A percentile compares a stretch with the other conserved stretches of the same genome.
Conservation (phyloP, 1,140 invertebrate species). For the Hycleus phaleratus region DNA sequence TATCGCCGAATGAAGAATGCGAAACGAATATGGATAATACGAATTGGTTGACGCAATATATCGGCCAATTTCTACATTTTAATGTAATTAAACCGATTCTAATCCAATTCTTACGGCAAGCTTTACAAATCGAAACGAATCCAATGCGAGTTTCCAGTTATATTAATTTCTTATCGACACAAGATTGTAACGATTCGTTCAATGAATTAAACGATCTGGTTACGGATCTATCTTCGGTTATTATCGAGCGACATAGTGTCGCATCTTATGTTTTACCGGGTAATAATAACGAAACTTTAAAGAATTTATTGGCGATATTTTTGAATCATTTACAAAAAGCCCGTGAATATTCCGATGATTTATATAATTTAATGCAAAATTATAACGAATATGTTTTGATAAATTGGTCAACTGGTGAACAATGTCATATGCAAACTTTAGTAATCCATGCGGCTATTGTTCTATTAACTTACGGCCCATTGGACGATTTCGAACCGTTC, state of each 20-base stretch:
- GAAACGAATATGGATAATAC: constrained; percentile 28
- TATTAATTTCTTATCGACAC: constrained; percentile 72
- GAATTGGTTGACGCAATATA: constrained; percentile 70
- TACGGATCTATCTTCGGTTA: constrained; percentile 77
- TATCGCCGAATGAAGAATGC: constrained; percentile 42
- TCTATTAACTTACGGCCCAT: constrained; percentile 71
- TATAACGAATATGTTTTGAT: constrained; percentile 63
- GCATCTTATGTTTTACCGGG: constrained; percentile 75
- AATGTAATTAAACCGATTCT: constrained; percentile 55
- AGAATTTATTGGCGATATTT: constrained; percentile 72
- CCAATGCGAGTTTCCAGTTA: constrained; percentile 81
- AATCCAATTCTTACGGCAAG: constrained; percentile 64
- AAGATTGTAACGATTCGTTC: constrained; percentile 59
- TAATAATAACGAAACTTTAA: constrained; percentile 54
- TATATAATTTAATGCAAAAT: constrained; percentile 59
- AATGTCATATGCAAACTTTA: constrained; percentile 77
- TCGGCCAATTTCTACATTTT: constrained; percentile 70
- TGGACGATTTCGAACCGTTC: constrained; percentile 49
- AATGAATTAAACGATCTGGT: constrained; percentile 57
- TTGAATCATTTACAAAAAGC: constrained; percentile 66
- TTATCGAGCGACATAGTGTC: constrained; percentile 88
- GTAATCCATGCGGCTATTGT: constrained; percentile 94
- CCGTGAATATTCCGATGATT: constrained; percentile 53
- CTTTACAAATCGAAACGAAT: constrained; percentile 86
- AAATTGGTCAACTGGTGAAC: constrained; percentile 76